Percentiles rank a stretch among this genome's conserved stretches.
Evolutionary conservation across 2,797 vertebrate genomes (phyloP).

Genomic region (Tamandua tetradactyla): DNA sequence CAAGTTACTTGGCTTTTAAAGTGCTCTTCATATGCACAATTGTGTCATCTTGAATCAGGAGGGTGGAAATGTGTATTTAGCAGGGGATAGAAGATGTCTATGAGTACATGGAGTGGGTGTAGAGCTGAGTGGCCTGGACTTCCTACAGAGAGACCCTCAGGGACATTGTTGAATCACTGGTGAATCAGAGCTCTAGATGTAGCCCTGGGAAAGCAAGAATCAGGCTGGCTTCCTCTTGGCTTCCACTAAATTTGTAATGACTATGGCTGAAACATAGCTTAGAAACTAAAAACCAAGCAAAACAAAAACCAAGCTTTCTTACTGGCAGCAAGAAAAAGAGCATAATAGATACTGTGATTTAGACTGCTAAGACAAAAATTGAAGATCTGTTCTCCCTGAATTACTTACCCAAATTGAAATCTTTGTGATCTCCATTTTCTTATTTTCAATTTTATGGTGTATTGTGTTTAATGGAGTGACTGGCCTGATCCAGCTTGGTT

Average conservation of each 20-base stretch:
- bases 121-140: not conserved
- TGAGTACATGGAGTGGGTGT: not conserved
- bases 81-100: not conserved
- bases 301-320: not conserved
- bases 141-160: not conserved
- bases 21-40: not conserved
- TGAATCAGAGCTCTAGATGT: not conserved
- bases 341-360: not conserved
- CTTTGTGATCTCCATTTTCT: not conserved
- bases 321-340: not conserved
- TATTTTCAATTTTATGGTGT: not conserved
- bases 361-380: not conserved
- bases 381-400: not conserved
- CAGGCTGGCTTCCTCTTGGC: not conserved
- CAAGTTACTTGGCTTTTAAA: not conserved
- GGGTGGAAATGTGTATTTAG: not conserved
- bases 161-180: not conserved
- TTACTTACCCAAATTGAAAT: not conserved
- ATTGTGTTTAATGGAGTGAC: not conserved
- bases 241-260: not conserved
- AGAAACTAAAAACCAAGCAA: not conserved
- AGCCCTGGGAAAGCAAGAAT: not conserved
- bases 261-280: not conserved
- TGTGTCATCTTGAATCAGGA: not conserved
- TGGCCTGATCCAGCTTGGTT: not conserved